phyloP scores from a whole-genome alignment of 1,140 invertebrate genomes.

The Plectus sambesii region DNA sequence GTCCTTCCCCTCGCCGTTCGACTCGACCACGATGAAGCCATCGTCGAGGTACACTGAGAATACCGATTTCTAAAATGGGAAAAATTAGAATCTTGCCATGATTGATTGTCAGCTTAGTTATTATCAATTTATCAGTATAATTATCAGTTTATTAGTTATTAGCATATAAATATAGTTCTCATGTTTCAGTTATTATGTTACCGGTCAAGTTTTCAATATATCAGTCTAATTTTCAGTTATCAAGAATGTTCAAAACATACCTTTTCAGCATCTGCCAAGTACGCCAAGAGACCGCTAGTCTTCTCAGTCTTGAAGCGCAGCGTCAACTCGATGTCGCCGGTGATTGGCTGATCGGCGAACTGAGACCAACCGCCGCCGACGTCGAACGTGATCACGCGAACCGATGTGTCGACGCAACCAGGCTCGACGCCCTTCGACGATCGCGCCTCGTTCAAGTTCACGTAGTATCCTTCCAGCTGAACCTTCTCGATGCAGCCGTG shows the following conservation, averaged over 20 bases:
- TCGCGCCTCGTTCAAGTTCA: constrained; percentile 65
- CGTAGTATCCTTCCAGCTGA: constrained; percentile 58
- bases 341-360: constrained; percentile 43
- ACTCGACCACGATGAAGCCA: constrained; percentile 59
- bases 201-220: too few relatives aligned
- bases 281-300: constrained; percentile 65
- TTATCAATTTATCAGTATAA: too few relatives aligned
- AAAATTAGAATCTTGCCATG: neutral
- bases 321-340: constrained; percentile 57
- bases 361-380: constrained; percentile 42
- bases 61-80: constrained; percentile 50
- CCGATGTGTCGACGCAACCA: constrained; percentile 67
- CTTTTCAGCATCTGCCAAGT: constrained; percentile 55
- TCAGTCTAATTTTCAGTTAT: too few relatives aligned
- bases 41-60: constrained; percentile 59
- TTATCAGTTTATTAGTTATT: too few relatives aligned
- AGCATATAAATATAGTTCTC: too few relatives aligned
- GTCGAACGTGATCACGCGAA: constrained; percentile 48
- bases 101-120: too few relatives aligned
- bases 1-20: constrained; percentile 39
- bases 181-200: too few relatives aligned
- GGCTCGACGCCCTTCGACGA: constrained; percentile 63
- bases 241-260: too few relatives aligned
- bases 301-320: constrained; percentile 75
- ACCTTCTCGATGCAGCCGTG: constrained; percentile 84